Conservation (phyloP, 2,113 vertebrate species). For the Sinocyclocheilus rhinocerous region DNA sequence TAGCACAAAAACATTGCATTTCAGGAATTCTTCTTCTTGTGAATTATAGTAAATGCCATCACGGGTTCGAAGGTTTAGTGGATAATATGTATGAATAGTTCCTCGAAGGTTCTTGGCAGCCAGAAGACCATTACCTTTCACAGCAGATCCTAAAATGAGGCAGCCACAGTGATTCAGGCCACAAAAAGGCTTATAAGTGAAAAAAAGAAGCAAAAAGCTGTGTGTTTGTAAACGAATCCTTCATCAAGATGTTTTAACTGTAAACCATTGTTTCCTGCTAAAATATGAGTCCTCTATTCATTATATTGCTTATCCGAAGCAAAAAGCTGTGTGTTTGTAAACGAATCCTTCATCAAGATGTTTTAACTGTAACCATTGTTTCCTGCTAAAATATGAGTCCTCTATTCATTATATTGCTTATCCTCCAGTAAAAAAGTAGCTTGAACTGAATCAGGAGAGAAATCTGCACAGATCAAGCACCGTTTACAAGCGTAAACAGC, state of each 20-base stretch:
- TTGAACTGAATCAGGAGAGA: background rate
- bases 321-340: no score
- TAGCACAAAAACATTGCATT: no score
- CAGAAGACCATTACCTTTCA: constrained; percentile 2
- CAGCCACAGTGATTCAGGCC: background rate
- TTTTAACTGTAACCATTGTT: background rate
- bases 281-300: no score
- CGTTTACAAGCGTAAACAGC: no score
- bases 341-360: no score
- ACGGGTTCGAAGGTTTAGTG: background rate
- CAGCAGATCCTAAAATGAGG: background rate
- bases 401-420: no score
- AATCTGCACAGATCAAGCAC: background rate
- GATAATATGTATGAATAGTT: constrained; percentile 15
- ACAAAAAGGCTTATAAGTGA: background rate
- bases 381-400: no score
- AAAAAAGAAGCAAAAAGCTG: no score
- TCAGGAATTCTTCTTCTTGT: constrained; percentile 4
- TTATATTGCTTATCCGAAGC: no score
- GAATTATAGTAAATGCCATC: background rate
- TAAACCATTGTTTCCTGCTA: no score
- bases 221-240: no score
- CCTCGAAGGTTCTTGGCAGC: constrained; percentile 9
- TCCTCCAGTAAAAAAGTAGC: background rate
- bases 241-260: background rate